A percentile compares a stretch with the other conserved stretches of the same genome.
phyloP scores from a whole-genome alignment of 2,113 vertebrate genomes.

The Esox niger region DNA sequence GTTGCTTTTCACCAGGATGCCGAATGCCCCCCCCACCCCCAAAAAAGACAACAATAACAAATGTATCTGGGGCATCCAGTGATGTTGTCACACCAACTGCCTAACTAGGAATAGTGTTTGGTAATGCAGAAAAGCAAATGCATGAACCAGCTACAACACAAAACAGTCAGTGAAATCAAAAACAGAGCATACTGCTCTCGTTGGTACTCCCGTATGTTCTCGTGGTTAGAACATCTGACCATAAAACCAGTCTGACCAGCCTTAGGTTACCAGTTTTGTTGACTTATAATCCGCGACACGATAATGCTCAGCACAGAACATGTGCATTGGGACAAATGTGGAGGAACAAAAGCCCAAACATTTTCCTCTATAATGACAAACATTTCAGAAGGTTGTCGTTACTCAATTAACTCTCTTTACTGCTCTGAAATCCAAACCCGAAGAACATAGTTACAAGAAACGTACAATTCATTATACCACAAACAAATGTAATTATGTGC shows the following conservation, averaged over 20 bases:
- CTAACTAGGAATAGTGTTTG: too few species aligned
- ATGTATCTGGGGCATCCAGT: too few species aligned
- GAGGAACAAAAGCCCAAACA: neutral
- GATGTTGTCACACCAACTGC: too few species aligned
- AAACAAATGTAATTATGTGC: neutral
- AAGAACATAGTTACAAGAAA: neutral
- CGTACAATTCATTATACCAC: neutral
- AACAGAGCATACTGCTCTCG: slow-evolving; percentile 15
- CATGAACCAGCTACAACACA: neutral
- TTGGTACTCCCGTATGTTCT: neutral
- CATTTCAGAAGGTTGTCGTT: neutral
- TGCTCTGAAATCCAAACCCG: neutral
- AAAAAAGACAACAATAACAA: too few species aligned
- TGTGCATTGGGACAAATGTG: neutral
- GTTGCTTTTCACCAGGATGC: too few species aligned
- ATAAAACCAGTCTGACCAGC: slow-evolving; percentile 47
- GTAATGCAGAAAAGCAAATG: neutral
- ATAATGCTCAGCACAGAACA: slow-evolving; percentile 20
- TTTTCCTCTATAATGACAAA: neutral
- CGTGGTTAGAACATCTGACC: slow-evolving; percentile 30
- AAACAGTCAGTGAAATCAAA: slow-evolving; percentile 4
- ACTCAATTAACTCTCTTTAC: neutral
- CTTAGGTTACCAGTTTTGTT: slow-evolving; percentile 59
- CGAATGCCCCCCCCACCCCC: too few species aligned
- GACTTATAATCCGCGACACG: slow-evolving; percentile 8